These are phyloP conservation scores for Idris sp. DNA, from an alignment of 1,140 invertebrate species.

Conservation along the genomic window DNA sequence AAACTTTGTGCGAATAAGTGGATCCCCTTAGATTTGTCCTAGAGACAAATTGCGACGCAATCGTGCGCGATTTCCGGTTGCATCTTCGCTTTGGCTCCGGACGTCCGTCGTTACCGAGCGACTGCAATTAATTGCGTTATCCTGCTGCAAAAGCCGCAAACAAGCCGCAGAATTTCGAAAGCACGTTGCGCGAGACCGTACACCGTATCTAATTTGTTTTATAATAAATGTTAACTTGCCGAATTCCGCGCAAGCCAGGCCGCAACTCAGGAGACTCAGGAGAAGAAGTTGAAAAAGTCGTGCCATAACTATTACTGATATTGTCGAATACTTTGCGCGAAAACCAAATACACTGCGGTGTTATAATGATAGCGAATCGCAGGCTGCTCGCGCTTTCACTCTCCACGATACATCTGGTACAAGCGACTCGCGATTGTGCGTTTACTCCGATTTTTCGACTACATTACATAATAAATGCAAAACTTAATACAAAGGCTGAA, in stretches of 20 bases:
- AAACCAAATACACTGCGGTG: constrained; percentile 28
- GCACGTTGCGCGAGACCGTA: too few relatives aligned
- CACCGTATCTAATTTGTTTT: too few relatives aligned
- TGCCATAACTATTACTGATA: constrained; percentile 39
- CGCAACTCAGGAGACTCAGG: constrained; percentile 13
- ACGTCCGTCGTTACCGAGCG: constrained; percentile 30
- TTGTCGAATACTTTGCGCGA: too few relatives aligned
- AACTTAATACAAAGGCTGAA: constrained; percentile 38
- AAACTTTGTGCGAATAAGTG: too few relatives aligned
- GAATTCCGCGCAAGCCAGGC: constrained; percentile 58
- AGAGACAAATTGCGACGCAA: too few relatives aligned
- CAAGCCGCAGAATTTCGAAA: constrained; percentile 14
- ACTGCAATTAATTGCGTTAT: constrained; percentile 15
- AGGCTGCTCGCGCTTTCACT: constrained; percentile 73
- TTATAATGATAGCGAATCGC: constrained; percentile 32
- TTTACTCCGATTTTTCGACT: constrained; percentile 68
- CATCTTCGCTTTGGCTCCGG: constrained; percentile 7
- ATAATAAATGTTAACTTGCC: constrained; percentile 66
- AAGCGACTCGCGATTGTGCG: constrained; percentile 33
- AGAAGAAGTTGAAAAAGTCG: constrained; percentile 26
- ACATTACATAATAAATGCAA: constrained; percentile 64
- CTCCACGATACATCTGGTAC: constrained; percentile 69
- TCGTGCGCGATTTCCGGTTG: constrained; percentile 44
- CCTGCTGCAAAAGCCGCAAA: too few relatives aligned
- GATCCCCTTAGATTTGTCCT: too few relatives aligned